These are phyloP conservation scores for Rhagonycha fulva DNA, from an alignment of 2,888 invertebrate species.

Conservation along the genomic window DNA sequence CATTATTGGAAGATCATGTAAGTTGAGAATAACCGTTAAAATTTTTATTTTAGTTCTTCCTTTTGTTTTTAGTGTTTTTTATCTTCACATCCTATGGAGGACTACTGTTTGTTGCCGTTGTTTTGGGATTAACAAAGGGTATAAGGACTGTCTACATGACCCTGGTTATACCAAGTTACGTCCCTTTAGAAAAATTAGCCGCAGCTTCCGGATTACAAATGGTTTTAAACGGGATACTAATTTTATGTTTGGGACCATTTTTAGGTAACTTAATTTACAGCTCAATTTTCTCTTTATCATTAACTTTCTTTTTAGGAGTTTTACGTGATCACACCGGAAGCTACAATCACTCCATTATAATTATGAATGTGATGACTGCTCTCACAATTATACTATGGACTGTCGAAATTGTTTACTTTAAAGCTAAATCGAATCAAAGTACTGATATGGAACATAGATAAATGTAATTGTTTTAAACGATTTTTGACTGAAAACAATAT, in stretches of 20 bases:
- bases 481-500: neutral
- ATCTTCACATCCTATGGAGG: constrained; percentile 48
- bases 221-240: constrained; percentile 67
- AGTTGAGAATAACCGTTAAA: constrained; percentile 46
- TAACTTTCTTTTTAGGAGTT: constrained; percentile 59
- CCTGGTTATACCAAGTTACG: constrained; percentile 69
- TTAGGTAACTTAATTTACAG: constrained; percentile 58
- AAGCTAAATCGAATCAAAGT: neutral
- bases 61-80: constrained; percentile 50
- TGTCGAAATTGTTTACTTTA: constrained; percentile 49
- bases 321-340: constrained; percentile 65
- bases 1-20: constrained; percentile 65
- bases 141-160: constrained; percentile 71
- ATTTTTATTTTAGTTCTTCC: constrained; percentile 35
- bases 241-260: constrained; percentile 64
- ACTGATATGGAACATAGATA: neutral
- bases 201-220: constrained; percentile 73
- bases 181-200: constrained; percentile 68
- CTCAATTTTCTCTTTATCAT: neutral
- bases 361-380: constrained; percentile 65
- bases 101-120: constrained; percentile 58
- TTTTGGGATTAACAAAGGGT: constrained; percentile 70
- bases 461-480: neutral
- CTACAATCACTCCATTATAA: constrained; percentile 62
- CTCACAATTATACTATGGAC: constrained; percentile 65